Percentiles rank a stretch among this genome's conserved stretches.
Conservation (phyloP, 2,888 invertebrate genomes). For the Acheta domesticus region DNA sequence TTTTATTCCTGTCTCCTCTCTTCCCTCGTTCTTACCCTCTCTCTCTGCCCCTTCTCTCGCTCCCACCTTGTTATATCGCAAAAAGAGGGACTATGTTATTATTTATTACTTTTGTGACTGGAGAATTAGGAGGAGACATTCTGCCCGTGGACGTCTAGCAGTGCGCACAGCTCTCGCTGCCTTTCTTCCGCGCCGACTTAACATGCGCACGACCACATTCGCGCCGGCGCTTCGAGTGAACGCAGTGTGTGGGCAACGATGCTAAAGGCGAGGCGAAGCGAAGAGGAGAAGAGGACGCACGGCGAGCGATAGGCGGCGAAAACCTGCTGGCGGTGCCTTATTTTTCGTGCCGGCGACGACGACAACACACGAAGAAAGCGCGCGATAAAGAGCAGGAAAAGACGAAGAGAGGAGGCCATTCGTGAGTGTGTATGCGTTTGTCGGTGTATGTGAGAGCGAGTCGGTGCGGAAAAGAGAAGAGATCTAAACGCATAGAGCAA, state of each 20-base stretch:
- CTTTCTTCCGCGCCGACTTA: not conserved
- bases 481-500: slow-evolving; percentile 24
- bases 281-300: slow-evolving; percentile 18
- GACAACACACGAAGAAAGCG: not conserved
- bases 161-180: not conserved
- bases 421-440: not conserved
- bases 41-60: slow-evolving; percentile 23
- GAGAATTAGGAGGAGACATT: slow-evolving; percentile 47
- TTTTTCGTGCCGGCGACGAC: not conserved
- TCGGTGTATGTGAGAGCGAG: slow-evolving; percentile 19
- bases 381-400: slow-evolving; percentile 21
- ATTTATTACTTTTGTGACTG: slow-evolving; percentile 70
- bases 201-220: not conserved
- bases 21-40: slow-evolving; percentile 25
- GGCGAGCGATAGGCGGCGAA: slow-evolving; percentile 19
- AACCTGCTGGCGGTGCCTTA: not conserved
- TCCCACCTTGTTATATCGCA: not conserved
- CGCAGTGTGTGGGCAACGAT: not conserved
- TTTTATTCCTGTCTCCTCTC: slow-evolving; percentile 27
- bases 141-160: slow-evolving; percentile 7
- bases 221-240: not conserved
- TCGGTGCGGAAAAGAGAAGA: slow-evolving; percentile 23
- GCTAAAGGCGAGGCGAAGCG: not conserved
- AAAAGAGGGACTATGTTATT: slow-evolving; percentile 55
- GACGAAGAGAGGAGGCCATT: slow-evolving; percentile 12